phyloP scores from a whole-genome alignment of 2,888 invertebrate genomes.

The Dioctria rufipes region DNA sequence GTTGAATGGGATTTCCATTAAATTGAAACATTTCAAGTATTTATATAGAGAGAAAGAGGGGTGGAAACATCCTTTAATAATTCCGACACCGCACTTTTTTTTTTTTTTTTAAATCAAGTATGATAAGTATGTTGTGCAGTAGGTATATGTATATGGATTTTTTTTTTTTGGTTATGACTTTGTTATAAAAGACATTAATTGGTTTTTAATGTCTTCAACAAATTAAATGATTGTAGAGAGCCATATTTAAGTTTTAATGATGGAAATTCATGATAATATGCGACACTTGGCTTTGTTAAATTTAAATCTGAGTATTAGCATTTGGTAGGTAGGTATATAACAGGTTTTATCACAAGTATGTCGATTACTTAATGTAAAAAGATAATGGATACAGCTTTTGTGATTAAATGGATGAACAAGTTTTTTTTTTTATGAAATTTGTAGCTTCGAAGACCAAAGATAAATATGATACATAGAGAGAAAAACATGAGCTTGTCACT shows the following conservation, averaged over 20 bases:
- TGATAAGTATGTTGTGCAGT: neutral
- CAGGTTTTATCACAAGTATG: neutral
- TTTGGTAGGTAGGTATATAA: neutral
- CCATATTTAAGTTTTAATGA: neutral
- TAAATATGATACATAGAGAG: too few relatives aligned
- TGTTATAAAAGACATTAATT: conserved; percentile 19
- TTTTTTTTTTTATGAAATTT: too few relatives aligned
- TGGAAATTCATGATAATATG: neutral
- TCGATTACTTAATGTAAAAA: too few relatives aligned
- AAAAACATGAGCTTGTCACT: too few relatives aligned
- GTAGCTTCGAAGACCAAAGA: too few relatives aligned
- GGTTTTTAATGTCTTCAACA: neutral
- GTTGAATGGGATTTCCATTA: conserved; percentile 44
- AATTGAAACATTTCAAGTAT: conserved; percentile 36
- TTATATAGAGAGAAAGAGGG: neutral
- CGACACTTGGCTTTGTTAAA: neutral
- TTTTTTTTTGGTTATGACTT: conserved; percentile 17
- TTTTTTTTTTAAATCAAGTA: neutral
- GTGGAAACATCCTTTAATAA: conserved; percentile 46
- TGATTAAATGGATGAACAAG: too few relatives aligned
- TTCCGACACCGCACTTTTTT: conserved; percentile 9
- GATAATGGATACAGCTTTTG: too few relatives aligned
- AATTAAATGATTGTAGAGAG: neutral
- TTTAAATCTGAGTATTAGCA: neutral
- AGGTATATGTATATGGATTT: too few relatives aligned